These are phyloP conservation scores for Drosophila ezoana DNA, from an alignment of 2,888 invertebrate genomes.

Conservation along the genomic window DNA sequence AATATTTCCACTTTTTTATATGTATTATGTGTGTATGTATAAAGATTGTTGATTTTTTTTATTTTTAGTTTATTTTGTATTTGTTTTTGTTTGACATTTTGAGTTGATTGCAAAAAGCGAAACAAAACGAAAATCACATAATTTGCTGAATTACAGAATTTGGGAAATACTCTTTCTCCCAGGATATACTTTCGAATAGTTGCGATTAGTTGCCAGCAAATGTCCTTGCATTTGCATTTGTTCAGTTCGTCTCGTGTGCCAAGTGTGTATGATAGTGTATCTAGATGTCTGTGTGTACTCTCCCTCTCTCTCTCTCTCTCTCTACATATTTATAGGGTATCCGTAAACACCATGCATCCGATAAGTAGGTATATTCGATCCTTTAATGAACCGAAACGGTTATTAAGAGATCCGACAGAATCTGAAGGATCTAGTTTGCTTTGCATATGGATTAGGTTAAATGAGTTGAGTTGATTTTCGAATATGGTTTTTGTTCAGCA, in stretches of 20 bases:
- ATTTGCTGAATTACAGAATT: conserved; percentile 50
- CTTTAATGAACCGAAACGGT: background rate
- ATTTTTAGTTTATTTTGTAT: conserved; percentile 20
- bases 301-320: conserved; percentile 16
- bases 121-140: conserved; percentile 64
- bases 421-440: conserved; percentile 15
- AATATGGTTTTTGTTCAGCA: conserved; percentile 41
- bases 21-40: conserved; percentile 55
- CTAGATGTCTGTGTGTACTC: conserved; percentile 29
- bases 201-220: conserved; percentile 42
- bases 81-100: conserved; percentile 47
- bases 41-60: conserved; percentile 54
- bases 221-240: conserved; percentile 27
- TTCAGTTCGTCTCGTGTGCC: conserved; percentile 51
- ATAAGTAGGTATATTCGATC: background rate
- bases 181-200: conserved; percentile 56
- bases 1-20: conserved; percentile 61
- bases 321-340: conserved; percentile 15
- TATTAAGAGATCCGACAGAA: conserved; percentile 9
- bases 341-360: background rate
- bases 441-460: conserved; percentile 6
- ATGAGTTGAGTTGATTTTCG: conserved; percentile 30
- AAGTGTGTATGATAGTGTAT: conserved; percentile 28
- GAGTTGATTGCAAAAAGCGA: conserved; percentile 69
- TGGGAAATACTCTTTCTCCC: conserved; percentile 12